Percentiles rank a stretch among this genome's conserved stretches.
phyloP scores from a whole-genome alignment of 2,113 vertebrate genomes.

The Megaceryle maxima region DNA sequence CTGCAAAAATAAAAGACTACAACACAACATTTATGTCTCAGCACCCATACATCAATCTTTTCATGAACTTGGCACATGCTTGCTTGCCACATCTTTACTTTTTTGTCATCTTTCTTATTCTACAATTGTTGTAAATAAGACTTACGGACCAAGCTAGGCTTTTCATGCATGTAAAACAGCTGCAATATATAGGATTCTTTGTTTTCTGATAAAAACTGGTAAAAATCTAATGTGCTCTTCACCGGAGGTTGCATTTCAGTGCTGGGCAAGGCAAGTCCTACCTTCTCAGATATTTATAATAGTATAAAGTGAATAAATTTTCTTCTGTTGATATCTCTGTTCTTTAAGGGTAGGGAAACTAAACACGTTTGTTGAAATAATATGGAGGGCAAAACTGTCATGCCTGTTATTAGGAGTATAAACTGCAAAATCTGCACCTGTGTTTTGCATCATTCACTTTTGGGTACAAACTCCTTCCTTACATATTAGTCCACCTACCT shows the following conservation, averaged over 20 bases:
- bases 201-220: neutral
- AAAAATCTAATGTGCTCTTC: neutral
- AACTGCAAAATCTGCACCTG: neutral
- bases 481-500: neutral
- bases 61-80: accelerated
- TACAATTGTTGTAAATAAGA: neutral
- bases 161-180: neutral
- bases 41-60: neutral
- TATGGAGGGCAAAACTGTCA: neutral
- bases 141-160: neutral
- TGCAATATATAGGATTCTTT: neutral
- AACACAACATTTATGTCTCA: too few species aligned
- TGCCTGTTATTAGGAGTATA: neutral
- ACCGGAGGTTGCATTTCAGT: neutral
- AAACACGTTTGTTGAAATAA: neutral
- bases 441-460: neutral
- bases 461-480: neutral
- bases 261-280: neutral
- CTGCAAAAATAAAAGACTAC: too few species aligned
- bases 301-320: neutral
- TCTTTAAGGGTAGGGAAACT: neutral
- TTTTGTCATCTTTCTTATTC: neutral
- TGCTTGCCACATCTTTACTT: neutral
- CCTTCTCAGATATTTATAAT: neutral
- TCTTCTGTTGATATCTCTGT: neutral